Base-by-base conservation (phyloP, 1,140 invertebrate genomes). In the Philaenus spumarius region DNA sequence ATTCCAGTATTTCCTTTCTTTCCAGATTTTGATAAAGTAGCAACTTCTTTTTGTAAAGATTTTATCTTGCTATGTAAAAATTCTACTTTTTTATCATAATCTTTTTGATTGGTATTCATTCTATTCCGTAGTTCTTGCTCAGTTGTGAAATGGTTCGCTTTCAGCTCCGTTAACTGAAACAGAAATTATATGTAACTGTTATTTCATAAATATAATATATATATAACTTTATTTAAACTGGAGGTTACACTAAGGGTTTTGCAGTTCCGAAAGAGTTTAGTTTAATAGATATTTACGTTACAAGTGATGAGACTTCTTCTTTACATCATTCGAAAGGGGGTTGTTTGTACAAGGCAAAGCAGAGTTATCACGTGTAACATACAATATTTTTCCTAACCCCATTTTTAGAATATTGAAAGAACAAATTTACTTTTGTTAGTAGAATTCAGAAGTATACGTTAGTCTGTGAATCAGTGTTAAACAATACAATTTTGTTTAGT, bases 81-180 rank as follows among this genome's bases (percentile, higher is more conserved):
- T 19, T 86, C 83, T 26, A 90, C 81, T 71, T 93, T 91, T 51
- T 82, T 83, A 55, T 90, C 86, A 68, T 89, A 83, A 48, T 91
- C 80, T 48, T 89, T 90, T 64, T 92, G 85, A 30, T 84, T 79
- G 14, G 77, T 83, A 67, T 89, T 89, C 78, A 95, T 86, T 73
- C 92, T 92, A 59, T 79, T 86, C 20, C 93, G 80, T 45, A 92
- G 74, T 65, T 95, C 93, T 47, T 85, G 85, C 69, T 95, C 92
- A 43, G 83, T 80, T 20, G 91, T 92, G 69, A 91, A 93, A 68
- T 94, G 88, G 71, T 89, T 85, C 9, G 93, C 93, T 76, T 96
- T 96, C 55, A 95, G 71, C 71, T 97, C 93, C 3, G 90, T 94
- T 62, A 96, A 91, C 92, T 95, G 69, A 1, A 72, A 75, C 61